phyloP scores from a whole-genome alignment of 23 tunicate genomes.

The Aplidium turbinatum region DNA sequence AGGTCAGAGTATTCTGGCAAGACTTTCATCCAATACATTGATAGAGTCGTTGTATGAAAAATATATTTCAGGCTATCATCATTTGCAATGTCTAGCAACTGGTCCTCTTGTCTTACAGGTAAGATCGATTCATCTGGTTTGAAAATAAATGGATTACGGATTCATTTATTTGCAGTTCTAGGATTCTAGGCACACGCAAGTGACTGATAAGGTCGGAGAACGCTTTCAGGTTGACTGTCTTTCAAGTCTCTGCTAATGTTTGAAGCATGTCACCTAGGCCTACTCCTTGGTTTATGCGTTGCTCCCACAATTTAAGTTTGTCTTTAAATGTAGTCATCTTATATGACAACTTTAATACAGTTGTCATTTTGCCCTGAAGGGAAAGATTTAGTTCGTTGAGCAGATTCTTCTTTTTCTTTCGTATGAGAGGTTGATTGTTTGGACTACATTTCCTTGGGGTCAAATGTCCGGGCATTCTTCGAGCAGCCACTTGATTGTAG shows the following conservation, averaged over 20 bases:
- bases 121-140: slow-evolving; percentile 34
- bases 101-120: slow-evolving; percentile 39
- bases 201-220: slow-evolving; percentile 22
- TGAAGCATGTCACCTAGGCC: slow-evolving; percentile 35
- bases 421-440: no score
- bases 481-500: no score
- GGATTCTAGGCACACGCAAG: slow-evolving; percentile 37
- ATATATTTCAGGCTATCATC: slow-evolving; percentile 36
- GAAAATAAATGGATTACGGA: slow-evolving; percentile 28
- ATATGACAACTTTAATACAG: slow-evolving; percentile 25
- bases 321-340: slow-evolving; percentile 23
- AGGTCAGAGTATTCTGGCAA: slow-evolving; percentile 53
- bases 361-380: slow-evolving; percentile 32
- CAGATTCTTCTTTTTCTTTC: no score
- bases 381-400: slow-evolving; percentile 17
- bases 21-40: slow-evolving; percentile 38
- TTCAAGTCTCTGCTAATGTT: slow-evolving; percentile 24
- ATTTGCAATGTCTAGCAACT: slow-evolving; percentile 44
- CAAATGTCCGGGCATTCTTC: no score
- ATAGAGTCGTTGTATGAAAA: slow-evolving; percentile 40
- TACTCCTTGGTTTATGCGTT: slow-evolving; percentile 7
- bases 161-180: slow-evolving; percentile 35
- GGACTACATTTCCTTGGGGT: no score
- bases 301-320: slow-evolving; percentile 26
- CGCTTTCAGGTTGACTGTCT: slow-evolving; percentile 20